Evolutionary conservation across 1,140 invertebrate genomes (phyloP).

Genomic region (Procambarus clarkii): DNA sequence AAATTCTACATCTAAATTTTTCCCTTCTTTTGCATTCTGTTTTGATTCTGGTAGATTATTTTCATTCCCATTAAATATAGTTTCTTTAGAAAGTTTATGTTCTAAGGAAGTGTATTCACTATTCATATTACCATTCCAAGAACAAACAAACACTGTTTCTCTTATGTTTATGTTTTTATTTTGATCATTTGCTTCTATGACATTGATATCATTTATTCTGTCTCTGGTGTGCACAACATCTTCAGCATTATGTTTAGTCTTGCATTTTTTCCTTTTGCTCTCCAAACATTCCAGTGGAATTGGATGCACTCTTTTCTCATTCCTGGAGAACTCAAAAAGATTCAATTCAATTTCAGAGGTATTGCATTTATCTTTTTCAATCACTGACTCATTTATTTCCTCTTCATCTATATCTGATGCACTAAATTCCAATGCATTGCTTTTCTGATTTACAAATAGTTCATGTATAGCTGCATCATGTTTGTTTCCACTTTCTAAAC

Average conservation of each 20-base stretch:
- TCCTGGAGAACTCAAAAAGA: not conserved
- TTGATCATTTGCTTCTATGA: too few species aligned
- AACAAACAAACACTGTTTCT: too few species aligned
- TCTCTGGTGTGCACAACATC: too few species aligned
- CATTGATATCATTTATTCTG: too few species aligned
- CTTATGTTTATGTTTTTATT: too few species aligned
- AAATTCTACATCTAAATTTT: not conserved
- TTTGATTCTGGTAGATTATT: too few species aligned
- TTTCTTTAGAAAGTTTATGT: too few species aligned
- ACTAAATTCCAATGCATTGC: not conserved
- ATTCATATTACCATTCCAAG: too few species aligned
- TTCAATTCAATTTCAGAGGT: not conserved
- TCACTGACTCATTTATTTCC: not conserved
- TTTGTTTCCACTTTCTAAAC: not conserved
- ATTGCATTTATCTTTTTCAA: not conserved
- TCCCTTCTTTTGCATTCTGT: not conserved
- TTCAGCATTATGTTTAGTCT: not conserved
- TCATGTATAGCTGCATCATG: not conserved
- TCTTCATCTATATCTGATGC: not conserved
- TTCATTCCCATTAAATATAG: too few species aligned
- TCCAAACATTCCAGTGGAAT: not conserved
- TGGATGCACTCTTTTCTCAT: not conserved
- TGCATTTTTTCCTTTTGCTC: not conserved
- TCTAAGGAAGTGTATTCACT: too few species aligned
- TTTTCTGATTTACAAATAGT: not conserved